These are phyloP conservation scores for Trichogramma dendrolimi DNA, from an alignment of 2,888 invertebrate species.

Conservation along the genomic window DNA sequence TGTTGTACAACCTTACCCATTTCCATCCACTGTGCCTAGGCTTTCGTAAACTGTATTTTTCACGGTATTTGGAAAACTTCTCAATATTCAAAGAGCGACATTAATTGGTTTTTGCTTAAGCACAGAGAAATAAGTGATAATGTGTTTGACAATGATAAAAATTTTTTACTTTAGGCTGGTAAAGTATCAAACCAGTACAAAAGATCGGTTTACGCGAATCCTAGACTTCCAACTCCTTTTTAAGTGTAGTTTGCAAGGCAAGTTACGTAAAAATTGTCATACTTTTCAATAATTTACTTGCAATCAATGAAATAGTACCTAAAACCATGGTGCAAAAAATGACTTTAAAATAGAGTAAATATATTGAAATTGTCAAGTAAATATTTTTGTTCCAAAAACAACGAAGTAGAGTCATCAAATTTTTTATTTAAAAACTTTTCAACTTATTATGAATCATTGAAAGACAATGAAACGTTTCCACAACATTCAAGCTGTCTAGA, in stretches of 20 bases:
- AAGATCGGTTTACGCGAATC: slow-evolving; percentile 37
- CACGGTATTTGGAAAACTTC: background rate
- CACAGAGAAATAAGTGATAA: slow-evolving; percentile 2
- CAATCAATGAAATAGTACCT: slow-evolving; percentile 11
- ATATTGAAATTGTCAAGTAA: background rate
- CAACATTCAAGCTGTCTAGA: background rate
- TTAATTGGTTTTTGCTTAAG: too few relatives aligned
- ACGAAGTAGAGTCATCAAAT: background rate
- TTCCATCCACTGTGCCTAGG: slow-evolving; percentile 39
- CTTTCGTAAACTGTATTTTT: slow-evolving; percentile 39
- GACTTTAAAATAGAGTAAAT: background rate
- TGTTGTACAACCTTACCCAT: slow-evolving; percentile 42
- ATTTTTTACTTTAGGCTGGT: background rate
- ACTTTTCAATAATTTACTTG: slow-evolving; percentile 22
- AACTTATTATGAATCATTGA: slow-evolving; percentile 16
- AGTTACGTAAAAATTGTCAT: slow-evolving; percentile 7
- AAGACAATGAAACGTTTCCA: slow-evolving; percentile 15
- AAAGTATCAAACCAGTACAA: background rate
- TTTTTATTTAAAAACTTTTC: background rate
- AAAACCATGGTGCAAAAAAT: slow-evolving; percentile 1
- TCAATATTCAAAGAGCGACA: background rate
- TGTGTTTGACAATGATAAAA: background rate
- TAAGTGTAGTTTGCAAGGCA: slow-evolving; percentile 14
- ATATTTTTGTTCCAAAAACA: too few relatives aligned
- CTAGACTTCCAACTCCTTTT: slow-evolving; percentile 35